Evolutionary conservation across 2,113 vertebrate species (phyloP), one percentile per base, ranked within the genome.

Genomic region (Rhinopithecus roxellana): DNA sequence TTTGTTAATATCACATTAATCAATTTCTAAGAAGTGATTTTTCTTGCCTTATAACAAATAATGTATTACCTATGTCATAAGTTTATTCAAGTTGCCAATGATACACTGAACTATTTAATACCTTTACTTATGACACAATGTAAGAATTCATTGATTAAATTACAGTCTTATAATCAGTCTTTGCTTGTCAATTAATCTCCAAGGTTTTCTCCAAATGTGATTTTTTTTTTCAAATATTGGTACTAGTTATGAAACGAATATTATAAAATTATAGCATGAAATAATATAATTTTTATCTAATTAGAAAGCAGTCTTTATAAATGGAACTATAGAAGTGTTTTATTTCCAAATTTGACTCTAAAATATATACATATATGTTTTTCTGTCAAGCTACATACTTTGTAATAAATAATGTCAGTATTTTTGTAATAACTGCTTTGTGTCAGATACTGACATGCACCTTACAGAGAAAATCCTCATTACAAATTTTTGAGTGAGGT

Each of bases 251-350:
- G 70, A 67, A 64, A 97, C 75, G 0, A 93, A 88, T 64, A 80
- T 89, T 77, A 35, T 93, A 95, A 40, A 96, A 97, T 14, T 13
- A 88, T 64, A 83, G 88, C 5, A 59, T 89, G 40, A 84, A 88
- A 96, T 67, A 48, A 92, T 38, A 23, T 80, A 70, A 78, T 22
- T 89, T 75, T 20, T 3, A 74, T 35, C 20, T 67, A 83, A n/a
- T 86, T 72, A 48, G 43, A 3, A 85, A 83, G 80, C 14, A 17
- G 3, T 43, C 5, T 25, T 96, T 25, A 69, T 48, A 81, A 74
- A 94, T 50, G 32, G 10, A 52, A 72, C 79, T 75, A 70, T 82
- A 7, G 27, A 82, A 45, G 0, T 92, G 17, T 86, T 74, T 93
- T 48, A 59, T 79, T 61, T 94, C 6, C 45, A 75, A 94, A 30